Base-by-base conservation (phyloP, 1,140 invertebrate species). In the Halictus rubicundus region DNA sequence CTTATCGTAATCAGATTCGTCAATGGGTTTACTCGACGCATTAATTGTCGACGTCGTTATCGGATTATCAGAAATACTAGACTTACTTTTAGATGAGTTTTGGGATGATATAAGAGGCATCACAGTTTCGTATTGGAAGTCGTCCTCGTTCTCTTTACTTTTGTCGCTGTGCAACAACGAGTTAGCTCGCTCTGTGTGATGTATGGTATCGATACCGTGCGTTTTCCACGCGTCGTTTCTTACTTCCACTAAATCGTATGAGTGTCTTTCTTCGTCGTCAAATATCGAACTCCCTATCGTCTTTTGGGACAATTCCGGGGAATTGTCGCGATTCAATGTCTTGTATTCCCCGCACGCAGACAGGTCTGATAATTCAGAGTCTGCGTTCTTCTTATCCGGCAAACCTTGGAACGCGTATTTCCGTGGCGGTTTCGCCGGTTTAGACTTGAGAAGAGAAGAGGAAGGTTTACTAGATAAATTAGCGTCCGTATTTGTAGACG, bases 141-240 rank as follows among this genome's bases (percentile, higher is more conserved):
- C 90, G 7, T 88, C 88, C 19, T 80, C 81, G 14, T 83, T 78
- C 0, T 89, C 80, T 39, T 78, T 78, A 21, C 88, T 83, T n/a
- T 87, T 85, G 37, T 88, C 86, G 42, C 14, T 81, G 61, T 69
- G 86, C 73, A 77, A 49, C 57, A 25, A 65, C 37, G 77, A 78
- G 37, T 85, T 85, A 25, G 91, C 68, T 76, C 91, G 91, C 84
- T 95, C 95, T 8, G 94, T 95, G 86, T 96, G 96, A 77, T 94
- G 94, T 14, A 96, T 94, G 60, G 95, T 95, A 87, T 95, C 95
- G n/a, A 96, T 94, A 21, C 96, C 96, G 61, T 96, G 93, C 1
- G 96, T 96, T 89, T 94, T 95, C 96, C 96, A 97, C 54, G 96
- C 96, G 80, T 97, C 95, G 85, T 94, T 96, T 71, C 95, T 91